Evolutionary conservation across 2,797 vertebrate genomes (phyloP).

Genomic region (Acrocephalus scirpaceus): DNA sequence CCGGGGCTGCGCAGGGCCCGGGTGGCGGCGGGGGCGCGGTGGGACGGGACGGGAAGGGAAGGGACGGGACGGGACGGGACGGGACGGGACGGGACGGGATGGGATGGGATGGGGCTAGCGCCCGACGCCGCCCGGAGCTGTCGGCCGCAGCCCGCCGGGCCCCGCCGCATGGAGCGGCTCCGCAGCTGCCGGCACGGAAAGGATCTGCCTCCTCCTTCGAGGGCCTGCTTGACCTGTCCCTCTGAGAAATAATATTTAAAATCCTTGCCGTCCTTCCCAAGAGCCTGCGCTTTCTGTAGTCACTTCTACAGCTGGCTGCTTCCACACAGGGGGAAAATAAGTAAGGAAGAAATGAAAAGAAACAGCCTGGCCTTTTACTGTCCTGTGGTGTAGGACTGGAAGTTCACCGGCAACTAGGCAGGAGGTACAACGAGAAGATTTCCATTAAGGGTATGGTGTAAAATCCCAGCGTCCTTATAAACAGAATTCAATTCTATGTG

Average conservation of each 20-base stretch:
- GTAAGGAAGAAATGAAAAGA: neutral
- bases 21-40: too few relatives aligned
- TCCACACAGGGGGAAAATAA: neutral
- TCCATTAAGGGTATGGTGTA: neutral
- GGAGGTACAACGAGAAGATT: constrained; percentile 22
- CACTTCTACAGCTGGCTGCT: neutral
- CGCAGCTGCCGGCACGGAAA: neutral
- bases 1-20: neutral
- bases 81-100: neutral
- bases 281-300: neutral
- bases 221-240: neutral
- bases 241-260: neutral
- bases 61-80: neutral
- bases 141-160: neutral
- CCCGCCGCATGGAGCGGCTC: neutral
- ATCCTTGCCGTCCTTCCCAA: neutral
- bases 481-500: neutral
- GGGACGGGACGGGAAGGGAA: neutral
- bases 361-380: neutral
- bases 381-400: neutral
- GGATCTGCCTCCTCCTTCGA: neutral
- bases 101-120: neutral
- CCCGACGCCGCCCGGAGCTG: neutral
- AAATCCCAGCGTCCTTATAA: neutral
- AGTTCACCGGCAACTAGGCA: neutral